Conservation (phyloP, 2,888 invertebrate genomes). For the Athetis lepigone region DNA sequence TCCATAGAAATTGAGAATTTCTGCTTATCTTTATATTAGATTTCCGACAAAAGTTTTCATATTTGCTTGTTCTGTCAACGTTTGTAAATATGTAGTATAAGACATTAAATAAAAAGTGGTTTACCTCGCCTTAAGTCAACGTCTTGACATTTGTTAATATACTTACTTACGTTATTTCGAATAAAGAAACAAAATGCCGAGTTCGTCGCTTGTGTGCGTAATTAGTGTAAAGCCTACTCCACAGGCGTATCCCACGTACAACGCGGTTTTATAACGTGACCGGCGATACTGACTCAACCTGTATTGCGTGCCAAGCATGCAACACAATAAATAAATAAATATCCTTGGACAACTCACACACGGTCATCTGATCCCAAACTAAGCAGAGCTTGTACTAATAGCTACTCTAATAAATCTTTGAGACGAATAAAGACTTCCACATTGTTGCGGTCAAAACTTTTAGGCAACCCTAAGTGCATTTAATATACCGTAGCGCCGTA, state of each 20-base stretch:
- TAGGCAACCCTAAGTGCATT: constrained; percentile 10
- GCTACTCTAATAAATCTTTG: constrained; percentile 13
- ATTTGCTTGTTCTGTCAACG: no score
- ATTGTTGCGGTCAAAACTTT: constrained; percentile 5
- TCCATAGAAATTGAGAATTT: no score
- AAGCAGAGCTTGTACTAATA: no score
- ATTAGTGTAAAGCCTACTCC: constrained; percentile 41
- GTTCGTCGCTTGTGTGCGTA: constrained; percentile 20
- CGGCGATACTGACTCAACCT: constrained; percentile 10
- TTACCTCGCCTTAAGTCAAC: constrained; percentile 3
- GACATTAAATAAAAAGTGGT: constrained; percentile 9
- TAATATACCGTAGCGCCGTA: constrained; percentile 2
- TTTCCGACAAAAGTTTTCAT: no score
- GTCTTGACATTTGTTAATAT: constrained; percentile 15
- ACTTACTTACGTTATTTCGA: constrained; percentile 28
- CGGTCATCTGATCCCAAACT: no score
- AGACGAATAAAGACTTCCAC: constrained; percentile 6
- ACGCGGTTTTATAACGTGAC: constrained; percentile 34
- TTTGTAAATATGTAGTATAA: background rate
- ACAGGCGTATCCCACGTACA: constrained; percentile 30
- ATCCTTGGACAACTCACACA: no score
- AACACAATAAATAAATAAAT: no score
- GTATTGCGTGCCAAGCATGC: constrained; percentile 15
- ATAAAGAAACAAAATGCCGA: constrained; percentile 33
- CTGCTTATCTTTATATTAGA: no score